Conservation (phyloP, 2,888 invertebrate species). For the Blera fallax region DNA sequence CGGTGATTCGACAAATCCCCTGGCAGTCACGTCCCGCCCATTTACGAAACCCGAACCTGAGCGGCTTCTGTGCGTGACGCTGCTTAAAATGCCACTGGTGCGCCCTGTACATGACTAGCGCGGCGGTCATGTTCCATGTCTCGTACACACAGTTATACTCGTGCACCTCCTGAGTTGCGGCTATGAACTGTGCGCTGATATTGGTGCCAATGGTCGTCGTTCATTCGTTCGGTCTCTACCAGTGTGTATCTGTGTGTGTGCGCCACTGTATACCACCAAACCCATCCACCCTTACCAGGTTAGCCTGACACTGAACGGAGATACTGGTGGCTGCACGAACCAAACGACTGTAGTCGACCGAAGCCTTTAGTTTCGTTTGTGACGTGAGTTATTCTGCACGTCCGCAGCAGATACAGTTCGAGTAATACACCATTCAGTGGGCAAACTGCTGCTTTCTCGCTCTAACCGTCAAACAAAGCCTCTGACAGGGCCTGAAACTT, state of each 20-base stretch:
- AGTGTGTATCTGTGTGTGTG: slow-evolving; percentile 27
- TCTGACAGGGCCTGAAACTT: slow-evolving; percentile 42
- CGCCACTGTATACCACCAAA: slow-evolving; percentile 36
- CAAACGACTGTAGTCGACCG: slow-evolving; percentile 63
- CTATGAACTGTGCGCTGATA: background rate
- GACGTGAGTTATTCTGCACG: slow-evolving; percentile 82
- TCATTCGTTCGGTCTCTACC: slow-evolving; percentile 69
- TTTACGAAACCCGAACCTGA: slow-evolving; percentile 78
- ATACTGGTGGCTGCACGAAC: slow-evolving; percentile 66
- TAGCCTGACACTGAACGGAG: slow-evolving; percentile 27
- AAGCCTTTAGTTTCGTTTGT: slow-evolving; percentile 81
- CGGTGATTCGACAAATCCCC: slow-evolving; percentile 74
- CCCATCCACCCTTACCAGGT: slow-evolving; percentile 63
- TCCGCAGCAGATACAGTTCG: slow-evolving; percentile 74
- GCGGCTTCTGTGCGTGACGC: slow-evolving; percentile 81
- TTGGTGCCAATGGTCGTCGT: slow-evolving; percentile 60
- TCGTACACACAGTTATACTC: slow-evolving; percentile 64
- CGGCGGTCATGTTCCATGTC: slow-evolving; percentile 79
- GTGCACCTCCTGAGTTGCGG: slow-evolving; percentile 13
- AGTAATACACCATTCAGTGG: slow-evolving; percentile 50
- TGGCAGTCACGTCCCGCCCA: slow-evolving; percentile 83
- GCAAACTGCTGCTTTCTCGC: slow-evolving; percentile 49
- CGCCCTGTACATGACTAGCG: slow-evolving; percentile 81
- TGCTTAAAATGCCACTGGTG: slow-evolving; percentile 82
- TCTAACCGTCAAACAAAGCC: slow-evolving; percentile 49